Evolutionary conservation across 2,113 vertebrate species (phyloP).

Genomic region (Brachypteracias leptosomus): DNA sequence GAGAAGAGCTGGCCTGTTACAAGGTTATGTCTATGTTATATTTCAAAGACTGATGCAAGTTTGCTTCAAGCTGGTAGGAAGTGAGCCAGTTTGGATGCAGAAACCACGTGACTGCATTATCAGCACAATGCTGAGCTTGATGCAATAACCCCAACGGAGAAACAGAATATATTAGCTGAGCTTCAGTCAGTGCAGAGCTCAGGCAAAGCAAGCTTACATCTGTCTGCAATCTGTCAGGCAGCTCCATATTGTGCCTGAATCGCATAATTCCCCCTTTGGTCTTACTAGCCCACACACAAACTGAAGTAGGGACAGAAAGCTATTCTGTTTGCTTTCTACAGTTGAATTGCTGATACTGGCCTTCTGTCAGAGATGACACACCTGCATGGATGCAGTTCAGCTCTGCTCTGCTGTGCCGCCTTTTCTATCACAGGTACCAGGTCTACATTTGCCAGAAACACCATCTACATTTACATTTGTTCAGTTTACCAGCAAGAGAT

Average conservation of each 20-base stretch:
- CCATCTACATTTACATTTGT: background rate
- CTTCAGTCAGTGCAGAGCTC: constrained; percentile 21
- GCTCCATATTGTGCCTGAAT: constrained; percentile 13
- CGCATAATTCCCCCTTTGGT: background rate
- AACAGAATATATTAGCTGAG: constrained; percentile 48
- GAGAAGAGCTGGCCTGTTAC: background rate
- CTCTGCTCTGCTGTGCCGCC: background rate
- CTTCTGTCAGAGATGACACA: background rate
- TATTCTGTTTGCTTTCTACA: background rate
- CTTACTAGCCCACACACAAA: constrained; percentile 18
- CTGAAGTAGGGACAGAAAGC: constrained; percentile 1
- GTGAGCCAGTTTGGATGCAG: background rate
- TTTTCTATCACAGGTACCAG: background rate
- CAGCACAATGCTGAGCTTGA: constrained; percentile 37
- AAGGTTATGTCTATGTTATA: background rate
- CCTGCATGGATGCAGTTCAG: background rate
- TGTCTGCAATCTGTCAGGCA: constrained; percentile 57
- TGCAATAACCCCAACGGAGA: constrained; percentile 12
- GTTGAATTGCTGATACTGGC: background rate
- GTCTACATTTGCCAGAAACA: background rate
- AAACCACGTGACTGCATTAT: constrained; percentile 3
- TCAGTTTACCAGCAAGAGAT: background rate
- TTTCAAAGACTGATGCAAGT: constrained; percentile 31
- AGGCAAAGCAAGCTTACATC: constrained; percentile 48
- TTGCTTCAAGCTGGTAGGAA: constrained; percentile 32